These are phyloP conservation scores for Enhydra lutris DNA, from an alignment of 2,113 vertebrate genomes.

Conservation along the genomic window DNA sequence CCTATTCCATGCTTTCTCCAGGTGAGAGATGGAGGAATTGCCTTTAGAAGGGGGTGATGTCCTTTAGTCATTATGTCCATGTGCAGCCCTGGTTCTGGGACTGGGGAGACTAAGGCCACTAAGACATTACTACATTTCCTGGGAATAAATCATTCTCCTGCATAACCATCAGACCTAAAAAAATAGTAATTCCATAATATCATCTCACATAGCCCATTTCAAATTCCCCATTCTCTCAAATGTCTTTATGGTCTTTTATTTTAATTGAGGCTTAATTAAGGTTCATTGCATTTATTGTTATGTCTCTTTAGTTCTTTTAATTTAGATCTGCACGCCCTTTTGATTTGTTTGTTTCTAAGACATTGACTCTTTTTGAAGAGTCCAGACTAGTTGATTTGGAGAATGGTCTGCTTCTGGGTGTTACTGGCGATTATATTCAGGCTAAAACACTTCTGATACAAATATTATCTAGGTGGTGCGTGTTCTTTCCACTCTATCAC, in stretches of 20 bases:
- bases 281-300: not conserved
- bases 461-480: not conserved
- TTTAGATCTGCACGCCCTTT: not conserved
- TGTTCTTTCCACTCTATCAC: not conserved
- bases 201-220: not conserved
- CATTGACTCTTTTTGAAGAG: not conserved
- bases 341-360: not conserved
- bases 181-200: not conserved
- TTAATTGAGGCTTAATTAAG: not conserved
- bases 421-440: not conserved
- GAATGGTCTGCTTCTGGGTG: not conserved
- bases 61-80: not conserved
- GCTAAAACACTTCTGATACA: not conserved
- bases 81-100: not conserved
- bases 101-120: not conserved
- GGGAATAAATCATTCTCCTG: not conserved
- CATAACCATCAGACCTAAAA: not conserved
- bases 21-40: not conserved
- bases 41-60: not conserved
- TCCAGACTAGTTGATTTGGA: not conserved
- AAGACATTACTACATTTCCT: not conserved
- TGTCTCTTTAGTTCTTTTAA: not conserved
- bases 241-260: conserved; percentile 12
- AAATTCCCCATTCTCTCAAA: not conserved
- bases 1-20: not conserved